phyloP scores from a whole-genome alignment of 2,113 vertebrate genomes.

The Pandion haliaetus region DNA sequence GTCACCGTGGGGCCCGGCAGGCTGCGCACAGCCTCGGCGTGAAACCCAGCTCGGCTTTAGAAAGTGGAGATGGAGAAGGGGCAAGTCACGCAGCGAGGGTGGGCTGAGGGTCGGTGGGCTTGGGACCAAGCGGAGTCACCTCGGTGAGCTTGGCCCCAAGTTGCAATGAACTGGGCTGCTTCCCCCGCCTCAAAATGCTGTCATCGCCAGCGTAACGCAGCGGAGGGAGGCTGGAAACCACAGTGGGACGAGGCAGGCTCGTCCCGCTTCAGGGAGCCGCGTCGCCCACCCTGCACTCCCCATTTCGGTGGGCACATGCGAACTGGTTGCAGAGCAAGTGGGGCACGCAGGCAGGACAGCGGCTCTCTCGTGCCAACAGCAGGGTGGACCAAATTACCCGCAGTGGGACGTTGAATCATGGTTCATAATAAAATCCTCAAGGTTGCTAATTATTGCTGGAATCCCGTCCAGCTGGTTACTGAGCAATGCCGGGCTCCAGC shows the following conservation, averaged over 20 bases:
- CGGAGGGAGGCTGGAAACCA: neutral
- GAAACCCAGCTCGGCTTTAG: rapidly evolving
- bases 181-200: rapidly evolving
- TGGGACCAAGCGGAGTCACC: neutral
- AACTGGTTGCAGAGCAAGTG: rapidly evolving
- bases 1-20: rapidly evolving
- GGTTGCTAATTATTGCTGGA: neutral
- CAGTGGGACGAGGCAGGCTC: neutral
- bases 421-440: neutral
- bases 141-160: neutral
- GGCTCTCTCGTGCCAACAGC: neutral
- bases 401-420: neutral
- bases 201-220: rapidly evolving
- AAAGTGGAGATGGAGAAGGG: neutral
- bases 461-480: neutral
- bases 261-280: neutral
- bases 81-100: rapidly evolving
- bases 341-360: neutral
- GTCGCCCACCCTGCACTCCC: rapidly evolving
- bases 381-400: neutral
- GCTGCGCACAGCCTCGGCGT: rapidly evolving
- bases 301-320: rapidly evolving
- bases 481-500: neutral
- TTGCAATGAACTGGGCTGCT: neutral
- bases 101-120: neutral